A percentile compares a stretch with the other conserved stretches of the same genome.
phyloP scores from a whole-genome alignment of 2,113 vertebrate species.

The Pao palembangensis region DNA sequence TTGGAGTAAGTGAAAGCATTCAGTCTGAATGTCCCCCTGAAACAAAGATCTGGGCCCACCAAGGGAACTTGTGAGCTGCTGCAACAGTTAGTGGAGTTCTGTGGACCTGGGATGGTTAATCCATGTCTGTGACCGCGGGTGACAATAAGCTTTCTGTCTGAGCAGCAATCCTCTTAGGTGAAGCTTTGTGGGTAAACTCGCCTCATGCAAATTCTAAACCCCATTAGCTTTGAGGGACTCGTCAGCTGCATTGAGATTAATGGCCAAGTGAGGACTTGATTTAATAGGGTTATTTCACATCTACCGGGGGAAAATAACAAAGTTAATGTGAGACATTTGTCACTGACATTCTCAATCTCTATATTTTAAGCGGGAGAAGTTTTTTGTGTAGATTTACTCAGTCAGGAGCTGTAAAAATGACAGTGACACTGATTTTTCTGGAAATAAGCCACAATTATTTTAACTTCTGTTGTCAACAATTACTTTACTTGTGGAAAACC shows the following conservation, averaged over 20 bases:
- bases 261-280: slow-evolving; percentile 76
- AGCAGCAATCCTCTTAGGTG: slow-evolving; percentile 77
- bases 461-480: neutral
- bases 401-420: slow-evolving; percentile 3
- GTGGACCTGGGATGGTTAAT: slow-evolving; percentile 68
- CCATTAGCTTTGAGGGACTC: slow-evolving; percentile 80
- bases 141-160: slow-evolving; percentile 79
- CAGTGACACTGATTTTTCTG: neutral
- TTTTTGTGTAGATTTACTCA: slow-evolving; percentile 41
- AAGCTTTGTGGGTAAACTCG: slow-evolving; percentile 78
- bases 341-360: slow-evolving; percentile 67
- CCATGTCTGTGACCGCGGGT: slow-evolving; percentile 71
- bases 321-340: slow-evolving; percentile 79
- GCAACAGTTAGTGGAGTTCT: slow-evolving; percentile 57
- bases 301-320: slow-evolving; percentile 73
- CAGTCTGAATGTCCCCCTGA: slow-evolving; percentile 15
- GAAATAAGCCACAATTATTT: slow-evolving; percentile 16
- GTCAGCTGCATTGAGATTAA: slow-evolving; percentile 79
- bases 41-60: slow-evolving; percentile 30
- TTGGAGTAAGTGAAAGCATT: slow-evolving; percentile 4
- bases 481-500: slow-evolving; percentile 35
- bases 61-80: slow-evolving; percentile 37
- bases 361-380: slow-evolving; percentile 56
- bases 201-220: slow-evolving; percentile 80
- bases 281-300: slow-evolving; percentile 80